Percentiles rank a stretch among this genome's conserved stretches.
phyloP scores from a whole-genome alignment of 2,113 vertebrate species.

The Empidonax alnorum region DNA sequence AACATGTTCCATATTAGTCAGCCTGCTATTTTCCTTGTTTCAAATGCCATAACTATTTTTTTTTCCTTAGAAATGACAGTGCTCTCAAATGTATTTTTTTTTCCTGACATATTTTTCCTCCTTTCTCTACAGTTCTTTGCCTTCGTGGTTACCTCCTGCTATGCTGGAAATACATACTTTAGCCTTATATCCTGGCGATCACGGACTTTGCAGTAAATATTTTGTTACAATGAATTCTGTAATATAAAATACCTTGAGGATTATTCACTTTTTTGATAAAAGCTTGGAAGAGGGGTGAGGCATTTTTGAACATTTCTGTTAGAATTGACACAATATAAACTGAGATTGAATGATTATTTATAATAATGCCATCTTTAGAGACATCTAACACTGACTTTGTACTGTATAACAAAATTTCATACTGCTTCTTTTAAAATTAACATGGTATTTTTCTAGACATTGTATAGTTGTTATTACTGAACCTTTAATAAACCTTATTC shows the following conservation, averaged over 20 bases:
- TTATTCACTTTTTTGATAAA: slow-evolving; percentile 29
- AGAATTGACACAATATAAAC: slow-evolving; percentile 10
- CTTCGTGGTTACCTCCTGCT: slow-evolving; percentile 88
- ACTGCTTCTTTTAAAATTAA: slow-evolving; percentile 13
- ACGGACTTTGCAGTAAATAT: slow-evolving; percentile 74
- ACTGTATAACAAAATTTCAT: slow-evolving; percentile 25
- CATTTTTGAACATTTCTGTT: slow-evolving; percentile 45
- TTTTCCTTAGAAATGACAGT: neutral
- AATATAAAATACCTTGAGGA: slow-evolving; percentile 41
- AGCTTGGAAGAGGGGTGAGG: neutral
- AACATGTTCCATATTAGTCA: neutral
- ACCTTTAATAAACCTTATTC: slow-evolving; percentile 6
- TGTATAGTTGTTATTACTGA: slow-evolving; percentile 40
- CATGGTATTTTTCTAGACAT: slow-evolving; percentile 58
- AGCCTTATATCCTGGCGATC: slow-evolving; percentile 87
- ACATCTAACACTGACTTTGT: neutral
- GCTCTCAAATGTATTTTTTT: neutral
- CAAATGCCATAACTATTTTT: neutral
- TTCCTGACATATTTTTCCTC: neutral
- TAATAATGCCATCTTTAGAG: slow-evolving; percentile 1
- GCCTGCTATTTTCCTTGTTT: neutral
- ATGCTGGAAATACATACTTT: slow-evolving; percentile 85
- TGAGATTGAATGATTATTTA: slow-evolving; percentile 37
- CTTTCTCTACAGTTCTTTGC: slow-evolving; percentile 86
- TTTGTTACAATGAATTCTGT: slow-evolving; percentile 15